Evolutionary conservation across 2,888 invertebrate genomes (phyloP), one percentile per base, ranked within the genome.

Genomic region (Rhagophthalmus giganteus): DNA sequence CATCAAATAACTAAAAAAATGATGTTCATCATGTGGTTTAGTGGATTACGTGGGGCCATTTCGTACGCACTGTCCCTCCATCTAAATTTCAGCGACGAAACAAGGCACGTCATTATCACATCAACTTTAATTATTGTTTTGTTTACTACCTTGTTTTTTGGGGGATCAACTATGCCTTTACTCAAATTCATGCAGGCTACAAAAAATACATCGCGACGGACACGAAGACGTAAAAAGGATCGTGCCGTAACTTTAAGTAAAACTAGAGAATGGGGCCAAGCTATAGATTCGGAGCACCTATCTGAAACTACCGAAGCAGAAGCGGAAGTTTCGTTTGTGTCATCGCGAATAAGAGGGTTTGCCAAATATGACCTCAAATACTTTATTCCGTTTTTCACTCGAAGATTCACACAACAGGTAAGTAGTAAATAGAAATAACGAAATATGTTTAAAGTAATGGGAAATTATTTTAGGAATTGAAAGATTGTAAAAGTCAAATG

Each of bases 1-100:
- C 97, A 97, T 76, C 95, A 95, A 76, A 98, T 99, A 49, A 97
- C 96, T 1, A 89, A 87, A 72, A 94, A 95, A 76, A 97, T 95
- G 94, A 96, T 96, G 86, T 96, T 97, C 69, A 95, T 98, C 52
- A 98, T 98, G 97, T 98, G 97, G 97, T 97, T 97, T 73, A 95
- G 95, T 73, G 94, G 97, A 32, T 76, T 98, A 55, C 82, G 98
- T 46, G 98, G 98, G 25, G 98, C 98, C 5, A 96, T 99, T 72
- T 97, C 98, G 0, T 99, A 99, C 76, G 98, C 98, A 1, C 78
- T 99, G 11, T 95, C 96, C 0, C 82, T 99, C 41, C 97, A 99
- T 79, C 82, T 98, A 68, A 91, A 94, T 62, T 88, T 96, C 65
- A 91, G 91, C 38, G 90, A 92, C 70, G 95, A 97, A 76, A 96